Evolutionary conservation across 2,888 invertebrate genomes (phyloP).

Genomic region (Papilio gigon): DNA sequence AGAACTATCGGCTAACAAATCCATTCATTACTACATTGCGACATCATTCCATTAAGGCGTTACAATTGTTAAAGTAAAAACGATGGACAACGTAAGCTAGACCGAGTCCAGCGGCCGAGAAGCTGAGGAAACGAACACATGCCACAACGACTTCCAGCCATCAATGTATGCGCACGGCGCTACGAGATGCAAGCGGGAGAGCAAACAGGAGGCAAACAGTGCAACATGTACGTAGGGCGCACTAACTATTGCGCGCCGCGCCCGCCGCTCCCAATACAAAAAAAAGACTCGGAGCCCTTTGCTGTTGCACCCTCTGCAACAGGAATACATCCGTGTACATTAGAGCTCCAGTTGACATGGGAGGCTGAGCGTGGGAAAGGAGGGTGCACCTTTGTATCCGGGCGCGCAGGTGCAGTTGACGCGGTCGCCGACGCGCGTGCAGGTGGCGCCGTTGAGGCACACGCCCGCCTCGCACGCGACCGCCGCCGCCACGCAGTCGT

Average conservation of each 20-base stretch:
- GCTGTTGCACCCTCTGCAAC: constrained; percentile 26
- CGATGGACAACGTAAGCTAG: neutral
- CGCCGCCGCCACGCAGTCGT: constrained; percentile 68
- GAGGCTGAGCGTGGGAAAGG: neutral
- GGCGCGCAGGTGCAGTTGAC: constrained; percentile 88
- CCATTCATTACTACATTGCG: neutral
- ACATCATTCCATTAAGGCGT: neutral
- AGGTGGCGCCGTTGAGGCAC: constrained; percentile 90
- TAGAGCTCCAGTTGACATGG: neutral
- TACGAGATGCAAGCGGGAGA: neutral
- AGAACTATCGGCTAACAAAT: neutral
- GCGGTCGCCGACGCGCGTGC: constrained; percentile 78
- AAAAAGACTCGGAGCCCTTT: neutral
- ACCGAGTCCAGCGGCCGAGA: constrained; percentile 28
- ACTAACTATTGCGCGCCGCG: constrained; percentile 32
- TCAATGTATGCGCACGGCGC: neutral
- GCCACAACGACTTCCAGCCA: neutral
- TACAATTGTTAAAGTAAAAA: constrained; percentile 5
- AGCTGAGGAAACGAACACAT: constrained; percentile 35
- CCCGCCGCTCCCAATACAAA: constrained; percentile 24
- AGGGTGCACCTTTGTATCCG: constrained; percentile 85
- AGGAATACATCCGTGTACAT: constrained; percentile 23
- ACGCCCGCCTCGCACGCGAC: constrained; percentile 85
- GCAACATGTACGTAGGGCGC: constrained; percentile 2
- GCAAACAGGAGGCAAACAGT: constrained; percentile 13